Conservation (phyloP, 2,113 vertebrate genomes). For the Scytalopus superciliaris region DNA sequence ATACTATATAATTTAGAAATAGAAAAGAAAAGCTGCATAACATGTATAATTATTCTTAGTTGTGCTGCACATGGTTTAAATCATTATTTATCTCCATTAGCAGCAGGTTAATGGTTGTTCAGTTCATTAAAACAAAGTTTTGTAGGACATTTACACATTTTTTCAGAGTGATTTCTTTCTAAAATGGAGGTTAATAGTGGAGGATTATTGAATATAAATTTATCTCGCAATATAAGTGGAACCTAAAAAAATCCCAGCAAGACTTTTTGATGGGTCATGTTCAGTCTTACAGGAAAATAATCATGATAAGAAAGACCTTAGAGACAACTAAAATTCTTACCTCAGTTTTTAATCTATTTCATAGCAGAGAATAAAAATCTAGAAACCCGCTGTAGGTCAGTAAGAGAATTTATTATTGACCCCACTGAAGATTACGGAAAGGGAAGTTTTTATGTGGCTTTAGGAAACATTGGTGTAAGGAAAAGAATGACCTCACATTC, state of each 20-base stretch:
- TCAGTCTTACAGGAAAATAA: neutral
- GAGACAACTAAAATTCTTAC: neutral
- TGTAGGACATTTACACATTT: neutral
- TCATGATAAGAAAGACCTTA: rapidly evolving
- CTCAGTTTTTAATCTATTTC: neutral
- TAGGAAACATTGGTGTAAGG: neutral
- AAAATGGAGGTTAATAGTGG: neutral
- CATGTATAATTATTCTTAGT: neutral
- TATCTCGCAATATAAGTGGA: neutral
- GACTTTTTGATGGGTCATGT: neutral
- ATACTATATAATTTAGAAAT: slow-evolving; percentile 6
- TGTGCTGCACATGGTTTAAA: rapidly evolving
- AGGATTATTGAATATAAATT: neutral
- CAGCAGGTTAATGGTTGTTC: neutral
- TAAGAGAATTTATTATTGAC: neutral
- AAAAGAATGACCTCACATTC: neutral
- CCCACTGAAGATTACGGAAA: neutral
- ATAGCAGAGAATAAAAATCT: neutral
- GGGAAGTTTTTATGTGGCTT: neutral
- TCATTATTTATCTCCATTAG: neutral
- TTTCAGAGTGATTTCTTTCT: neutral
- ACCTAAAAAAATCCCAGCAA: neutral
- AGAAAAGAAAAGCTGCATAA: neutral
- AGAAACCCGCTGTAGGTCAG: neutral
- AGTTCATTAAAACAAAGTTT: neutral